phyloP scores from a whole-genome alignment of 2,888 invertebrate genomes.

The Megamerina dolium region DNA sequence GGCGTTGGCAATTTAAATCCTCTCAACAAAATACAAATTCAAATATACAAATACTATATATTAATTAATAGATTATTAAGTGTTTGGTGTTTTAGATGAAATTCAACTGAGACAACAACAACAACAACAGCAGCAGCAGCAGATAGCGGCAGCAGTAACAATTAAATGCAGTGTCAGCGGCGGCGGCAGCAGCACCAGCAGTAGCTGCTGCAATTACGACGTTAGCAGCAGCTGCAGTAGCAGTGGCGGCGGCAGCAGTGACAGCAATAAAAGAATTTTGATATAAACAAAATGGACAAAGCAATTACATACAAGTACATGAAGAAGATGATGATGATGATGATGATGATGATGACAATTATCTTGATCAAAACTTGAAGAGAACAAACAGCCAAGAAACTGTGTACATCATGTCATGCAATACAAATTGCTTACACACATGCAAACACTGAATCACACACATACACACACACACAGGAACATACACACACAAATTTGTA shows the following conservation, averaged over 20 bases:
- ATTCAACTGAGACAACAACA: slow-evolving; percentile 39
- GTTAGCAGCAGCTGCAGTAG: slow-evolving; percentile 6
- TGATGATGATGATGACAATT: not conserved
- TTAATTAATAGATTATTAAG: slow-evolving; percentile 45
- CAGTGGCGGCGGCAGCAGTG: slow-evolving; percentile 1
- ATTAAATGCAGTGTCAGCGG: slow-evolving; percentile 9
- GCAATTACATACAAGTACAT: not conserved
- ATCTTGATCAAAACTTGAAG: not conserved
- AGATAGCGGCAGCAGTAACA: slow-evolving; percentile 10
- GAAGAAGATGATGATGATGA: not conserved
- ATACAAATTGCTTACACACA: too few relatives aligned
- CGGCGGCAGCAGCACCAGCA: slow-evolving; percentile 4
- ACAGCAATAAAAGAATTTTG: too few relatives aligned
- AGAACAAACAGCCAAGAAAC: not conserved
- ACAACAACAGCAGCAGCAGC: slow-evolving; percentile 11
- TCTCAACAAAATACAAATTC: slow-evolving; percentile 40
- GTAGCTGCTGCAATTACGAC: slow-evolving; percentile 5
- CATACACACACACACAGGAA: too few relatives aligned
- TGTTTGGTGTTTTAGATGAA: slow-evolving; percentile 49
- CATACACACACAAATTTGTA: too few relatives aligned
- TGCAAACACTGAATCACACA: too few relatives aligned
- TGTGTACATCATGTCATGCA: not conserved
- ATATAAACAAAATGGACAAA: not conserved
- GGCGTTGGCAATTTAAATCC: slow-evolving; percentile 35
- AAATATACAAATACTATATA: slow-evolving; percentile 42